Base-by-base conservation (phyloP, 2,888 invertebrate genomes). In the Spisula solida region DNA sequence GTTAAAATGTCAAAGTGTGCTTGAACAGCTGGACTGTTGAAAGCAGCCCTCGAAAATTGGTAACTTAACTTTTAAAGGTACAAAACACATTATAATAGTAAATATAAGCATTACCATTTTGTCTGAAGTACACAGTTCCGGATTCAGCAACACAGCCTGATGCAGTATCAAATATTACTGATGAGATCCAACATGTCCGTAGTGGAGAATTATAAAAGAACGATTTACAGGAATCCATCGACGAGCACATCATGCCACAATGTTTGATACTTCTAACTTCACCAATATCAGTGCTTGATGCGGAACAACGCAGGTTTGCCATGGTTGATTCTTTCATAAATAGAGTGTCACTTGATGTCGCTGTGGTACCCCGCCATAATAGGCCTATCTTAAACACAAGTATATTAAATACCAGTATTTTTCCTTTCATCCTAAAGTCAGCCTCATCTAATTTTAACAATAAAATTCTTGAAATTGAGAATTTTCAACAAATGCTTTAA, bases 121-220 rank as follows among this genome's bases (percentile, higher is more conserved):
- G 48, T 70, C 25, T 18, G 18, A 29, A 83, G 25, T 83, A 70
- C 14, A 48, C 16, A 8, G 70, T 48, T 1, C 75, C 83, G 41
- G 83, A 6, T 16, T n/a, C 47, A 18, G 18, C 14, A 4, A 16
- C 0, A 29, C 83, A 83, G 8, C 48, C 48, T 41, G 60, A 20
- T 18, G 29, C 25, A 14, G 70, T 6, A 25, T n/a, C n/a, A n/a
- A 48, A 12, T 6, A 70, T 25, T 0, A 10, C 48, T 29, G 41
- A 0, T 70, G 75, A 18, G 1, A 66, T 70, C 34, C 6, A 25
- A 31, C 83, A 83, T 20, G 25, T 29, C 29, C 18, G n/a, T 20
- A 47, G 25, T 29, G 18, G n/a, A 16, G 66, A 47, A 47, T 51
- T 70, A 31, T 70, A 83, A 48, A 83, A 83, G 83, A 83, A 83